phyloP scores from a whole-genome alignment of 2,797 vertebrate genomes.

The Pseudotriccus pelzelni region DNA sequence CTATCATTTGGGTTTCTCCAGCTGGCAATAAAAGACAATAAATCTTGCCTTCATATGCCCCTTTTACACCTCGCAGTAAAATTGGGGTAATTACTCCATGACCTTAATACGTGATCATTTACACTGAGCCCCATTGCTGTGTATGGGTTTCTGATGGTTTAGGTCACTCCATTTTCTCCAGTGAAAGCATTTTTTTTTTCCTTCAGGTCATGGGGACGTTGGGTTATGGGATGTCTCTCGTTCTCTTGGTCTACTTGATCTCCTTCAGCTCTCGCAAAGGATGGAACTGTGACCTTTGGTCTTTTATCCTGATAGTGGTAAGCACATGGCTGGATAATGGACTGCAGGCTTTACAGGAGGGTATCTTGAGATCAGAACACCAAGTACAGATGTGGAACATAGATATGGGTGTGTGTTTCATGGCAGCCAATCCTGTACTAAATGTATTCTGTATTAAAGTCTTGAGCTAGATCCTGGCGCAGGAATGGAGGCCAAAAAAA shows the following conservation, averaged over 20 bases:
- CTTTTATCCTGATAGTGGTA: slow-evolving; percentile 85
- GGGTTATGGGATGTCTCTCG: slow-evolving; percentile 82
- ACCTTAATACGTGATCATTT: background rate
- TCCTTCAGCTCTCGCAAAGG: slow-evolving; percentile 85
- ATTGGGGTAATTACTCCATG: background rate
- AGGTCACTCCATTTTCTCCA: background rate
- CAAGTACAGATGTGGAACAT: background rate
- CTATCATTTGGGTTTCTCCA: background rate
- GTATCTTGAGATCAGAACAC: background rate
- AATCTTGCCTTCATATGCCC: background rate
- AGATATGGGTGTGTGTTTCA: background rate
- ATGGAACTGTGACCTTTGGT: slow-evolving; percentile 85
- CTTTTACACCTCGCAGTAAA: background rate
- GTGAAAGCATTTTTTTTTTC: background rate
- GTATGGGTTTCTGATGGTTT: background rate
- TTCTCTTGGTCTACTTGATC: slow-evolving; percentile 86
- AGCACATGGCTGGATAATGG: slow-evolving; percentile 29
- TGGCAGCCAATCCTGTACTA: background rate
- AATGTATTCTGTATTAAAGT: background rate
- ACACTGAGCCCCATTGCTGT: background rate
- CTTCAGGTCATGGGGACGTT: slow-evolving; percentile 74
- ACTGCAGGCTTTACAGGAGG: background rate
- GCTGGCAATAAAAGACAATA: background rate
- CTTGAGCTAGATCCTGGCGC: background rate
- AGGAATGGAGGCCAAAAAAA: background rate